Evolutionary conservation across 2,797 vertebrate species (phyloP).

Genomic region (Chromobotia macracanthus): DNA sequence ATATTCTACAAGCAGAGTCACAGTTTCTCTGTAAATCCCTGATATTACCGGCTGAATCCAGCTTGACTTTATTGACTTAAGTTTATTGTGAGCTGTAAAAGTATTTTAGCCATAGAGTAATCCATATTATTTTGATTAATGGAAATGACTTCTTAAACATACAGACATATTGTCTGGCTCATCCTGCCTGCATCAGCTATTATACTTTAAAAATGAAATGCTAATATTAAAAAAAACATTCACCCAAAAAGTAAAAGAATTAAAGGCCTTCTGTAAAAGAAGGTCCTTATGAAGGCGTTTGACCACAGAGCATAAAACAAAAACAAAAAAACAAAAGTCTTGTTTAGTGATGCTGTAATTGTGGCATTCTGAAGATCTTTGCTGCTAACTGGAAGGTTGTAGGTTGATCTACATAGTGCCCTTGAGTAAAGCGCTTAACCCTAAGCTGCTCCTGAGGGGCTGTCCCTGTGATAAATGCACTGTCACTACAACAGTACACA

Average conservation of each 20-base stretch:
- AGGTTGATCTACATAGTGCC: background rate
- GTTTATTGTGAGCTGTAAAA: conserved; percentile 1
- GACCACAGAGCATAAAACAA: background rate
- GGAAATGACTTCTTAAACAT: conserved; percentile 5
- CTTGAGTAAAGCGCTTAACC: conserved; percentile 12
- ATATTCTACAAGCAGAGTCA: conserved; percentile 1
- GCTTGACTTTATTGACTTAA: conserved; percentile 7
- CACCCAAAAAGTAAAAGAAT: background rate
- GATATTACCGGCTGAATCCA: background rate
- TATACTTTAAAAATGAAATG: background rate
- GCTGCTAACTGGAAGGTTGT: background rate
- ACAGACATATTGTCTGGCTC: background rate
- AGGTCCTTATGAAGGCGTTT: background rate
- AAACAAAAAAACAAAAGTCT: background rate
- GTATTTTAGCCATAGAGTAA: background rate
- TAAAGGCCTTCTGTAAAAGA: background rate
- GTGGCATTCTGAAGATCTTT: background rate
- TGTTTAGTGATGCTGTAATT: background rate
- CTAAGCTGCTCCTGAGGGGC: background rate
- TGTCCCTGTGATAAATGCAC: background rate
- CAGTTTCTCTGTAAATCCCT: conserved; percentile 7
- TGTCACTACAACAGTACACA: background rate
- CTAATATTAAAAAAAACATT: background rate
- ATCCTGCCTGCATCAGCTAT: background rate
- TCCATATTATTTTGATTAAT: conserved; percentile 17